A percentile compares a stretch with the other conserved stretches of the same genome.
phyloP scores from a whole-genome alignment of 2,888 invertebrate genomes.

The Pimpla rufipes region DNA sequence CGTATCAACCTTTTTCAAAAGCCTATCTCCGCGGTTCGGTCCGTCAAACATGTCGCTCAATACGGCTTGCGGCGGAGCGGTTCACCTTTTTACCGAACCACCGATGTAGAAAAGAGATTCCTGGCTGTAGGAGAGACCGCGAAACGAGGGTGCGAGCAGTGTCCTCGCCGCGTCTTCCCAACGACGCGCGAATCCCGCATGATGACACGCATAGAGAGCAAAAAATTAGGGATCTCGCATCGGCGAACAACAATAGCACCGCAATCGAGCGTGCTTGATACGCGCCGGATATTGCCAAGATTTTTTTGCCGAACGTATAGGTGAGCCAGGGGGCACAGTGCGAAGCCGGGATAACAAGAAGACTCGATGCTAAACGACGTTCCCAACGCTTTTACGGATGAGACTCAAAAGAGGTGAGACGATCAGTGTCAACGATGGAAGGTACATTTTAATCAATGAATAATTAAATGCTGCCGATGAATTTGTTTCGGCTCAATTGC shows the following conservation, averaged over 20 bases:
- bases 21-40: slow-evolving; percentile 59
- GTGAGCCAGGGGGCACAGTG: neutral
- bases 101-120: slow-evolving; percentile 70
- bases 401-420: neutral
- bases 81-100: slow-evolving; percentile 61
- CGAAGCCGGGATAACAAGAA: slow-evolving; percentile 15
- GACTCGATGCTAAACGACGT: neutral
- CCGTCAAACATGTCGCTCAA: slow-evolving; percentile 69
- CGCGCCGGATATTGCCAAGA: slow-evolving; percentile 47
- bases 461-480: neutral
- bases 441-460: slow-evolving; percentile 21
- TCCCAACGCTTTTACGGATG: neutral
- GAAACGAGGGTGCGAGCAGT: slow-evolving; percentile 34
- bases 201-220: slow-evolving; percentile 52
- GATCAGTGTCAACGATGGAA: neutral
- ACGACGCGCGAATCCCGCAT: slow-evolving; percentile 29
- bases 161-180: slow-evolving; percentile 13
- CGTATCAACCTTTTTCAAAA: slow-evolving; percentile 53
- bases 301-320: slow-evolving; percentile 34
- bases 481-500: too few species aligned
- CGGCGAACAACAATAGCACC: slow-evolving; percentile 66
- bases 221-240: slow-evolving; percentile 66
- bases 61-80: slow-evolving; percentile 53
- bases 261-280: slow-evolving; percentile 64
- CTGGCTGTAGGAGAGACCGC: slow-evolving; percentile 56